Conservation (phyloP, 2,113 vertebrate species). For the Anthoscopus minutus region DNA sequence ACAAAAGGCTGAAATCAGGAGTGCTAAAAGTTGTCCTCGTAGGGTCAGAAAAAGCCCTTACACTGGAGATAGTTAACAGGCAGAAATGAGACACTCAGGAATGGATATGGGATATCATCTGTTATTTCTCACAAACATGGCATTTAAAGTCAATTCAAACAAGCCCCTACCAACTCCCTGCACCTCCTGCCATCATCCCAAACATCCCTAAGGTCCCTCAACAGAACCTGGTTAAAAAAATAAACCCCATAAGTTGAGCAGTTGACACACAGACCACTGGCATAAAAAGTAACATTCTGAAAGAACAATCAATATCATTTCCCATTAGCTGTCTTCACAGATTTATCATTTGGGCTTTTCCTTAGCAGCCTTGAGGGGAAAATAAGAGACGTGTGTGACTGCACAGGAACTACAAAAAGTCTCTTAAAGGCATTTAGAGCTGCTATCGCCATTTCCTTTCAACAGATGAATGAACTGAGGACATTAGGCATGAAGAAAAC, state of each 20-base stretch:
- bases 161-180: background rate
- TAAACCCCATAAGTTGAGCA: background rate
- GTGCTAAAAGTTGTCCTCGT: background rate
- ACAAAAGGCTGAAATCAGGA: background rate
- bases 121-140: background rate
- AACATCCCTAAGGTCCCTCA: background rate
- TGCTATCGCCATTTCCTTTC: background rate
- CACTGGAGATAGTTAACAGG: background rate
- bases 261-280: background rate
- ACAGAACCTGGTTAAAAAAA: background rate
- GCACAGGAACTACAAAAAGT: background rate
- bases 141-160: constrained; percentile 1
- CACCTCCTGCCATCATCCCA: background rate
- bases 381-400: background rate
- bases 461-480: background rate
- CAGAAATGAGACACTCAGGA: background rate
- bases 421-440: background rate
- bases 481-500: background rate
- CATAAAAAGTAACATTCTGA: background rate
- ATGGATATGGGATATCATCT: background rate
- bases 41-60: background rate
- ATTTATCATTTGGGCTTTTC: background rate
- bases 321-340: background rate
- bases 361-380: background rate
- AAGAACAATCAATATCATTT: constrained; percentile 1